phyloP scores from a whole-genome alignment of 2,797 vertebrate species.

The Amniataba percoides region DNA sequence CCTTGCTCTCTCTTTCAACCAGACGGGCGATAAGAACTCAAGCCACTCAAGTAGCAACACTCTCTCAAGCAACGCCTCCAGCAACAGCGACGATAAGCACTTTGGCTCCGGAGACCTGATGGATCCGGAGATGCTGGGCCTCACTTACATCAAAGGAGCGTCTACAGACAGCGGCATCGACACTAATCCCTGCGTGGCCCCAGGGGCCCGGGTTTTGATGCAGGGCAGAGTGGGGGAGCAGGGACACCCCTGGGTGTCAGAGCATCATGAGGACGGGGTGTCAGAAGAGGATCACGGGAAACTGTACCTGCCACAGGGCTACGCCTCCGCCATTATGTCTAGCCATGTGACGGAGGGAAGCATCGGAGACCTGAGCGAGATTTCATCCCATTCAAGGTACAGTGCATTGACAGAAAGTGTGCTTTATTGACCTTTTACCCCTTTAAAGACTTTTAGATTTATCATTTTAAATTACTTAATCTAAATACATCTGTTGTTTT shows the following conservation, averaged over 20 bases:
- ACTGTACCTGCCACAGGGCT: constrained; percentile 88
- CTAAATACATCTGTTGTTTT: background rate
- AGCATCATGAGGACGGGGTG: constrained; percentile 79
- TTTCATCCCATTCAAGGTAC: constrained; percentile 95
- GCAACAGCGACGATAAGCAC: constrained; percentile 96
- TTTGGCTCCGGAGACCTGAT: constrained; percentile 95
- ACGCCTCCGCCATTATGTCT: constrained; percentile 83
- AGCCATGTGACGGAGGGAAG: constrained; percentile 88
- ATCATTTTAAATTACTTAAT: background rate
- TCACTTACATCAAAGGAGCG: constrained; percentile 95
- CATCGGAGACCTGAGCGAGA: constrained; percentile 93
- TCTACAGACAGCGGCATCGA: constrained; percentile 98
- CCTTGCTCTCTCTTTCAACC: constrained; percentile 22
- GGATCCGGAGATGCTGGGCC: constrained; percentile 93
- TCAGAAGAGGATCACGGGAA: constrained; percentile 88
- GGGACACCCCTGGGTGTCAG: constrained; percentile 84
- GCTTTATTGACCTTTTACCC: background rate
- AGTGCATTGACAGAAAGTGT: background rate
- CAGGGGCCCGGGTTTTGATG: constrained; percentile 76
- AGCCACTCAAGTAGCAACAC: constrained; percentile 98
- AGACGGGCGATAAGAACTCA: constrained; percentile 94
- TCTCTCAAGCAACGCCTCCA: constrained; percentile 94
- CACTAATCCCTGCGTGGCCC: constrained; percentile 90
- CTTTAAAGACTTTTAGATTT: background rate
- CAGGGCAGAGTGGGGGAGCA: constrained; percentile 82